Conservation (phyloP, 2,888 invertebrate species). For the Syrista parreyssii region DNA sequence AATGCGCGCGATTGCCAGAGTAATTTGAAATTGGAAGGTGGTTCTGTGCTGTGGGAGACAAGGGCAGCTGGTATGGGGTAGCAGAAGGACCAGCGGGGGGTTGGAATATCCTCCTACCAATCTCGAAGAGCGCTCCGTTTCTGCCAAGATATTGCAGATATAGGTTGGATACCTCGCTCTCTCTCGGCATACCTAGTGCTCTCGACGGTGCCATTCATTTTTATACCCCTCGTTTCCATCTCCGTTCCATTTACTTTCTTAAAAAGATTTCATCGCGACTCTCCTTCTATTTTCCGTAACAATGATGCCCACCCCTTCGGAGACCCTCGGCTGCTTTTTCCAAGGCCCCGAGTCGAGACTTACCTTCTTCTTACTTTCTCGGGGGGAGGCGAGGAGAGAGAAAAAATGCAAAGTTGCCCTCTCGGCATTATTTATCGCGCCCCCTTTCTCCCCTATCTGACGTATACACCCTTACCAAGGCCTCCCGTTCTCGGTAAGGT, state of each 20-base stretch:
- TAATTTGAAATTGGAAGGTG: neutral
- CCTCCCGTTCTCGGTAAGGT: neutral
- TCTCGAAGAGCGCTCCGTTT: neutral
- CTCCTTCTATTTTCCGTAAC: slow-evolving; percentile 45
- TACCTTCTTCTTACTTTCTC: slow-evolving; percentile 13
- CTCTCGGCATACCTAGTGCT: slow-evolving; percentile 5
- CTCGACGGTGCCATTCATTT: slow-evolving; percentile 39
- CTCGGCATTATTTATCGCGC: slow-evolving; percentile 46
- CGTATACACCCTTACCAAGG: neutral
- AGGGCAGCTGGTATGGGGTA: neutral
- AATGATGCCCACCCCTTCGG: slow-evolving; percentile 38
- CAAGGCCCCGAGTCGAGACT: slow-evolving; percentile 14
- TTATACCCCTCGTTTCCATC: slow-evolving; percentile 45
- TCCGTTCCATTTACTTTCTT: slow-evolving; percentile 47
- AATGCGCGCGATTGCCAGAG: neutral
- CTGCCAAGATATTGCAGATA: neutral
- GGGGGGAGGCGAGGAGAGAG: neutral
- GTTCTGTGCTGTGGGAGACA: neutral
- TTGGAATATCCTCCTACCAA: neutral
- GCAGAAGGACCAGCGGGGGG: neutral
- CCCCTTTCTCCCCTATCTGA: slow-evolving; percentile 6
- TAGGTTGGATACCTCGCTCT: neutral
- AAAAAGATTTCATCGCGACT: slow-evolving; percentile 46
- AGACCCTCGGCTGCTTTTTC: neutral
- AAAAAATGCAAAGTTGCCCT: slow-evolving; percentile 45